Percentiles rank a stretch among this genome's conserved stretches.
Evolutionary conservation across 2,113 vertebrate genomes (phyloP).

Genomic region (Oryzias woworae): DNA sequence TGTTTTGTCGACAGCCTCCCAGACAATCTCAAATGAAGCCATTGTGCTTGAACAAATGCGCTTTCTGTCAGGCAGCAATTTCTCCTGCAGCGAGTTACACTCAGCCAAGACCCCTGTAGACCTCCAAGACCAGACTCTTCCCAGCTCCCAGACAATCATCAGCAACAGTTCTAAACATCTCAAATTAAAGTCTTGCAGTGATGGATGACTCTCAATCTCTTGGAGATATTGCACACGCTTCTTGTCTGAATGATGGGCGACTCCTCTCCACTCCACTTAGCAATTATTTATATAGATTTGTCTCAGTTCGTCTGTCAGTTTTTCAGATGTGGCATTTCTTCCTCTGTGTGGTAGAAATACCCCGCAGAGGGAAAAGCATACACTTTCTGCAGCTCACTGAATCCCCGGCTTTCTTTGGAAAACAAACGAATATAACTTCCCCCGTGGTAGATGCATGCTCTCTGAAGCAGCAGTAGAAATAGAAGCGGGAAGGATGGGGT

Average conservation of each 20-base stretch:
- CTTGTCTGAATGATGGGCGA: slow-evolving; percentile 67
- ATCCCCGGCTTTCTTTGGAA: slow-evolving; percentile 30
- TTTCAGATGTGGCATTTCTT: slow-evolving; percentile 37
- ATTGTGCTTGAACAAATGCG: slow-evolving; percentile 15
- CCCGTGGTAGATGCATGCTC: slow-evolving; percentile 36
- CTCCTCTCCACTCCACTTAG: slow-evolving; percentile 60
- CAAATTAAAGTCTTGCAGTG: slow-evolving; percentile 75
- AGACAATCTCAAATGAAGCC: slow-evolving; percentile 29
- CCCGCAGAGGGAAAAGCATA: slow-evolving; percentile 39
- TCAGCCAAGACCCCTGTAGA: slow-evolving; percentile 43
- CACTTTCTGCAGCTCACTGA: slow-evolving; percentile 32
- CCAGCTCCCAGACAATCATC: slow-evolving; percentile 62
- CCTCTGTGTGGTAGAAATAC: slow-evolving; percentile 18
- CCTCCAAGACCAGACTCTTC: slow-evolving; percentile 28
- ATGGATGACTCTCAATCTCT: slow-evolving; percentile 73
- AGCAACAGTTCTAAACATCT: slow-evolving; percentile 73
- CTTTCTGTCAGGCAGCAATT: slow-evolving; percentile 38
- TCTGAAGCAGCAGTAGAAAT: slow-evolving; percentile 51
- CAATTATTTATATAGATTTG: slow-evolving; percentile 78
- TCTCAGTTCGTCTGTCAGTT: slow-evolving; percentile 59
- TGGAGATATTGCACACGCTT: slow-evolving; percentile 74
- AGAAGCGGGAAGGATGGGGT: slow-evolving; percentile 36
- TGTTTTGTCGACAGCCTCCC: slow-evolving; percentile 20
- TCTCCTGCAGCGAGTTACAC: slow-evolving; percentile 18
- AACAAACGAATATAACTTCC: slow-evolving; percentile 42